Base-by-base conservation (phyloP, 2,888 invertebrate species). In the Dendrolimus pini region DNA sequence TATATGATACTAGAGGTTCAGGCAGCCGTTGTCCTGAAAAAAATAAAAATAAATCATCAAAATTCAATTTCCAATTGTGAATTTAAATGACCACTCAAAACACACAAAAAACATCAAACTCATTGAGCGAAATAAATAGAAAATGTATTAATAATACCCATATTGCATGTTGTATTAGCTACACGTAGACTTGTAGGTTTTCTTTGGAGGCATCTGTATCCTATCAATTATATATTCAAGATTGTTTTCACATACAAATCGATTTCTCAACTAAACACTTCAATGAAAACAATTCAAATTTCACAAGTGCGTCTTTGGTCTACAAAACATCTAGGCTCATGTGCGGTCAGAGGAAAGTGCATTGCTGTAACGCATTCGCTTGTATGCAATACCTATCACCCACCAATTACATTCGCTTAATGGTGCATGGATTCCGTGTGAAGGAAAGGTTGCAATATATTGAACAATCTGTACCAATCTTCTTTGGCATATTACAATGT, bases 221-320 rank as follows among this genome's bases (percentile, higher is more conserved):
- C 30, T 30, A 30, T 30, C 30, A 30, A 6, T 0, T 30, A 6
- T 30, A 0, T 30, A 30, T 30, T 30, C 30, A 30, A 30, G 6
- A 1, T 47, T 47, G 0, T 47, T 47, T 47, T 47, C 9, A 47
- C 12, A 10, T 47, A 10, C 47, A 47, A 47, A 47, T 12, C 47
- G 12, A 47, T 47, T 47, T 47, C 47, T 12, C 52, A 56, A 42
- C 42, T 54, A 42, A 41, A 54, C 18, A 41, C 13, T 54, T 18
- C 62, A 66, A 64, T 57, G 61, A 13, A 54, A 54, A 66, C 60
- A 55, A 56, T 54, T 81, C 77, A 70, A 78, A 65, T 47, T 47
- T 74, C 71, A 78, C 61, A 66, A 47, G 12, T 47, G 9, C 59
- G 69, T 71, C 67, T 68, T 65, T 81, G 82, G 79, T 82, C 82